Evolutionary conservation across 2,888 invertebrate species (phyloP), one percentile per base, ranked within the genome.

Genomic region (Lysandra coridon): DNA sequence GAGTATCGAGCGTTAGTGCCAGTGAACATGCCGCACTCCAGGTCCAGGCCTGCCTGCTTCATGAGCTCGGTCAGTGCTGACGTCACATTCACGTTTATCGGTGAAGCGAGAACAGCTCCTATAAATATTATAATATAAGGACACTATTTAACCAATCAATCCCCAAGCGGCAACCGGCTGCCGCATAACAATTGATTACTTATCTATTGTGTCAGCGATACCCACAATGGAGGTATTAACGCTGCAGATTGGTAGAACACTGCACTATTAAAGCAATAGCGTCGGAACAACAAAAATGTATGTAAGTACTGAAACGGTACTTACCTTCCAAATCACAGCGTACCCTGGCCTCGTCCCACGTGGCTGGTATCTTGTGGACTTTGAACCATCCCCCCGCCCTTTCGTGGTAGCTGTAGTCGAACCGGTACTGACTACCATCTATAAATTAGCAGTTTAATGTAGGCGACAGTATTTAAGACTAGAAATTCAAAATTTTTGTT

Each of bases 91-190:
- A 30, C 23, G 44, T 64, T 78, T 64, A 44, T 64, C 12, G 64
- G 78, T 44, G 78, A 78, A n/a, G 78, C 78, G 10, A 78, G 64
- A 12, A 78, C 78, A 44, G 78, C 78, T 7, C 78, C 78, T 78
- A 5, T 7, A 78, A 44, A 30, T 6, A 73, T 37, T 62, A n/a
- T 62, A n/a, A 62, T 6, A 4, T 0, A n/a, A 62, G n/a, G n/a
- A 62, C 4, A n/a, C 5, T 7, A 14, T 53, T 53, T 37, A 44
- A 23, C 23, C 23, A 23, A 23, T 23, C 23, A 23, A 23, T 23
- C 23, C 23, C 23, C 23, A 23, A 23, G 23, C 23, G 23, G 23
- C 23, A 23, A 23, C 23, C 23, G 23, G 23, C 23, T 23, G 23
- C 23, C 23, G 23, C 23, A 23, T 23, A 23, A 23, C 23, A 23